Base-by-base conservation (phyloP, 2,888 invertebrate genomes). In the Cataglyphis altisquamis region DNA sequence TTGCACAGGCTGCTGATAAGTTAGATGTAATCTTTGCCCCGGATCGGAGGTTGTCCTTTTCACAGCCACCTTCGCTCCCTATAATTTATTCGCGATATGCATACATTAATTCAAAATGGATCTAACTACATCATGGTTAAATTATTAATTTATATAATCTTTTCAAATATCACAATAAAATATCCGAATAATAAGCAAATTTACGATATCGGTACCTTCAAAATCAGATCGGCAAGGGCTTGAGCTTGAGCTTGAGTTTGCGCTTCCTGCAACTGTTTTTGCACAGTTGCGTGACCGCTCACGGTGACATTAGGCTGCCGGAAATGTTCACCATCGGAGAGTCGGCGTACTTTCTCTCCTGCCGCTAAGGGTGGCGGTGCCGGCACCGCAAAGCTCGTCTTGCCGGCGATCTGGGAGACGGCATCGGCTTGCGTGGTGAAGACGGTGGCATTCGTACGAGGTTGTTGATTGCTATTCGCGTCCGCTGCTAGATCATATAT, bases 41-140 rank as follows among this genome's bases (percentile, higher is more conserved):
- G 97, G 97, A 93, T 97, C 97, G 29, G 97, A 97, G 83, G 97
- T 96, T 72, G 97, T 96, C 90, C 97, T 96, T 95, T 97, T 97
- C 25, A 98, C 97, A 57, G 96, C 96, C 94, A 96, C 93, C 90
- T 94, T 95, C 6, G 94, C 93, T 63, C 94, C 95, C 94, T 96
- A 60, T 36, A 8, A 48, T 45, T 80, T 25, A 60, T 78, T 45
- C 29, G 15, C 15, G 6, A n/a, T 9, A 10, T 45, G 18, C n/a
- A 32, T 21, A 12, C 18, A 15, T 39, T 74, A 29, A 9, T 25
- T 18, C 21, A 9, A 32, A 48, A 64, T 62, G 1, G 36, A 8
- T n/a, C 3, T 60, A 41, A 29, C 18, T 6, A 25, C 5, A n/a
- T 52, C n/a, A 52, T 8, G 0, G 5, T 60, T 60, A 29, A 25